Base-by-base conservation (phyloP, 2,113 vertebrate species). In the Suncus etruscus region DNA sequence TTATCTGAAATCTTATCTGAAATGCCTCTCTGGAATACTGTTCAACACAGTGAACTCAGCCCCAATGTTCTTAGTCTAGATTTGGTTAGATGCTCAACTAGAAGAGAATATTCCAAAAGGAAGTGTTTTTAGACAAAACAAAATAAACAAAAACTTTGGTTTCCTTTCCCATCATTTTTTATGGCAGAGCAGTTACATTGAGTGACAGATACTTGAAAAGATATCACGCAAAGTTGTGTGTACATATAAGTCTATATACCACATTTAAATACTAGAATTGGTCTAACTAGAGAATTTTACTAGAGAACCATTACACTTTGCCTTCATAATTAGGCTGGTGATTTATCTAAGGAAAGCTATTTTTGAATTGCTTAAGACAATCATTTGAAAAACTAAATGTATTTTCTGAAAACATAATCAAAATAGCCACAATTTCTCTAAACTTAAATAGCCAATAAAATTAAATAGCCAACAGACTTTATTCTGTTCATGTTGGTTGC, bases 291-390 rank as follows among this genome's bases (percentile, higher is more conserved):
- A 39, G 39, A 39, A 39, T 5, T 39, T 39, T 39, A 39, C 39
- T 39, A 39, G 39, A 39, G 39, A 39, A 39, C 39, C 39, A 39
- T 39, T 39, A 39, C 39, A 39, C 39, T 39, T 39, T 39, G 39
- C 39, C 39, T 39, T 39, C 39, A 39, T 39, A 39, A 39, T 39
- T 39, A 39, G 39, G 39, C 39, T 39, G 39, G 65, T 94, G 51
- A 78, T 96, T 95, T 91, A 61, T 74, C 47, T 87, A 58, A 68
- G 24, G 48, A 94, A 74, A 79, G 91, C 31, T 54, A 12, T 54
- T 54, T 54, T 10, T 54, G 12, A 16, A 4, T 54, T 54, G 54
- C 18, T 54, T 54, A 54, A 54, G 18, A 54, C 12, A 54, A 54
- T 14, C 12, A 14, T 54, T 54, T 54, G 54, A 54, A 54, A 54